phyloP scores from a whole-genome alignment of 2,888 invertebrate species.

The Ariolimax columbianus region DNA sequence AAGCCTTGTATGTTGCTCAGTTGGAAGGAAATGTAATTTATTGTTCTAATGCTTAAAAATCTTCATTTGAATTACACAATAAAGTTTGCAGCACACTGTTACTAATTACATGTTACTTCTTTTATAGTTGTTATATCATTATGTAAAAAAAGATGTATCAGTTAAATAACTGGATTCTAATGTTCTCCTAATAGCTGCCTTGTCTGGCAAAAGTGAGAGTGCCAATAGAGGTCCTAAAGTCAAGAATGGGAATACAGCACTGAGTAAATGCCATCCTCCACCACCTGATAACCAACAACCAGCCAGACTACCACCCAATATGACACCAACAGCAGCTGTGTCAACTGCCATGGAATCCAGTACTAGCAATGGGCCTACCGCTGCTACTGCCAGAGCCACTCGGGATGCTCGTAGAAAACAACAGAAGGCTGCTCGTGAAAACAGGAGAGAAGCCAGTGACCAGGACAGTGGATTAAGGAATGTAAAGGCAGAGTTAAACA shows the following conservation, averaged over 20 bases:
- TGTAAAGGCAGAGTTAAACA: constrained; percentile 37
- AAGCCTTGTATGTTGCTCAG: no score
- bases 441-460: constrained; percentile 36
- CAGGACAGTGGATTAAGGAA: constrained; percentile 38
- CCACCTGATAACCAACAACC: constrained; percentile 12
- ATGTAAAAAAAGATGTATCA: neutral
- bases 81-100: no score
- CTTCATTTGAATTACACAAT: no score
- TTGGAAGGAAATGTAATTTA: no score
- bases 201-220: constrained; percentile 3
- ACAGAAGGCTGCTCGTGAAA: constrained; percentile 46
- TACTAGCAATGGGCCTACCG: neutral
- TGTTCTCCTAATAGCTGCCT: neutral
- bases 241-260: constrained; percentile 30
- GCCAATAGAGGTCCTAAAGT: constrained; percentile 15
- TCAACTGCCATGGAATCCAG: neutral
- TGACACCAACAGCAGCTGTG: constrained; percentile 37
- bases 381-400: constrained; percentile 45
- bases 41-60: no score
- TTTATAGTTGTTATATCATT: neutral
- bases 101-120: neutral
- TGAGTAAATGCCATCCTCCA: neutral
- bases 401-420: constrained; percentile 49
- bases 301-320: constrained; percentile 40
- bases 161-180: neutral